Conservation (phyloP, 2,797 vertebrate genomes). For the Sphenopsis melanotis region DNA sequence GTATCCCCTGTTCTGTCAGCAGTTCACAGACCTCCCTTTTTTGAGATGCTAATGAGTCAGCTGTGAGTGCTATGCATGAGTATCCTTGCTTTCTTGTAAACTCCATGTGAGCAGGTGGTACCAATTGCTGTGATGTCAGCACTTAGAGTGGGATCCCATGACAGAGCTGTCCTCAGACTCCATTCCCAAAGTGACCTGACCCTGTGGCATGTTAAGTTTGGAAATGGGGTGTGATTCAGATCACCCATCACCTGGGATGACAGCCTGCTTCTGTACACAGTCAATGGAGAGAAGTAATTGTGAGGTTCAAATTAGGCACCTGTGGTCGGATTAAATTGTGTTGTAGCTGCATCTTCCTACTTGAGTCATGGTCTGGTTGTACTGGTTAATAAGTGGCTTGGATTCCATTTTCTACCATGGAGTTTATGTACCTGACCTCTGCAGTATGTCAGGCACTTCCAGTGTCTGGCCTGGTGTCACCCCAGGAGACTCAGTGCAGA, state of each 20-base stretch:
- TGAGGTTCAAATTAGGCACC: not conserved
- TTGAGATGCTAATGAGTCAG: not conserved
- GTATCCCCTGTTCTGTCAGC: not conserved
- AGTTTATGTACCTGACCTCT: constrained; percentile 51
- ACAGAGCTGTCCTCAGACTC: not conserved
- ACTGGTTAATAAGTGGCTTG: constrained; percentile 14
- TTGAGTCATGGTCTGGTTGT: constrained; percentile 51
- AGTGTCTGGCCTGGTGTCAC: not conserved
- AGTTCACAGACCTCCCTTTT: not conserved
- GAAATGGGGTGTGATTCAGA: constrained; percentile 14
- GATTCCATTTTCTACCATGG: not conserved
- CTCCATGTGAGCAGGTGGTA: not conserved
- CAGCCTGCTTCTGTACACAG: not conserved
- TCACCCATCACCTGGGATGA: not conserved
- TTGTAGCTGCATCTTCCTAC: not conserved
- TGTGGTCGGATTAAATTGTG: not conserved
- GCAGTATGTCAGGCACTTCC: constrained; percentile 19
- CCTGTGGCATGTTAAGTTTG: not conserved
- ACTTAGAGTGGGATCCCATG: not conserved
- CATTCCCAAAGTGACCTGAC: constrained; percentile 12
- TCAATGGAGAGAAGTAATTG: not conserved
- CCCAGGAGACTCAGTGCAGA: not conserved
- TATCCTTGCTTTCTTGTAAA: not conserved
- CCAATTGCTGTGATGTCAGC: not conserved
- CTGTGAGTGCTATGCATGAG: not conserved